Conservation (phyloP, 2,797 vertebrate species). For the Phrynocephalus forsythii region DNA sequence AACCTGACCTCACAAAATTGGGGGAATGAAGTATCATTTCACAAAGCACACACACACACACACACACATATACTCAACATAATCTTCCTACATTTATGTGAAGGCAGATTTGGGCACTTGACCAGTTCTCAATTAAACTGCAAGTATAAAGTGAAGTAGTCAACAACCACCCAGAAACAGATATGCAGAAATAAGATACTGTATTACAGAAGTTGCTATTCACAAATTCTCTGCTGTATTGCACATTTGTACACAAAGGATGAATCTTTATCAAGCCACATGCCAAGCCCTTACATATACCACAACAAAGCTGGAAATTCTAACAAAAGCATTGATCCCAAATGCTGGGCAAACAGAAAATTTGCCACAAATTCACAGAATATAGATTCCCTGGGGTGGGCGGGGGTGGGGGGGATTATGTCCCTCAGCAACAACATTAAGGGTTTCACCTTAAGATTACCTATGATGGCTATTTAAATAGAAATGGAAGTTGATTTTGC, state of each 20-base stretch:
- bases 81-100: neutral
- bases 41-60: neutral
- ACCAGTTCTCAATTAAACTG: conserved; percentile 13
- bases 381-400: neutral
- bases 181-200: neutral
- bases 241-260: conserved; percentile 13
- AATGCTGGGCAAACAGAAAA: neutral
- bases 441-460: conserved; percentile 37
- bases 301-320: neutral
- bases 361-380: neutral
- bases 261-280: neutral
- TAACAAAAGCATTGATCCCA: neutral
- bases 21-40: neutral
- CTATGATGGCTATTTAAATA: conserved; percentile 54
- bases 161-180: conserved; percentile 12
- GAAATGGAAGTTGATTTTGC: conserved; percentile 46
- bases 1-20: neutral
- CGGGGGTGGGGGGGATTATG: conserved; percentile 4
- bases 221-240: conserved; percentile 14
- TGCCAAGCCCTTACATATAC: neutral
- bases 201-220: conserved; percentile 4
- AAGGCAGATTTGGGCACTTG: neutral
- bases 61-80: neutral
- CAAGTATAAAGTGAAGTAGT: neutral
- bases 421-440: conserved; percentile 17